These are phyloP conservation scores for Habroteleia sp. DNA, from an alignment of 2,888 invertebrate species.

Conservation along the genomic window DNA sequence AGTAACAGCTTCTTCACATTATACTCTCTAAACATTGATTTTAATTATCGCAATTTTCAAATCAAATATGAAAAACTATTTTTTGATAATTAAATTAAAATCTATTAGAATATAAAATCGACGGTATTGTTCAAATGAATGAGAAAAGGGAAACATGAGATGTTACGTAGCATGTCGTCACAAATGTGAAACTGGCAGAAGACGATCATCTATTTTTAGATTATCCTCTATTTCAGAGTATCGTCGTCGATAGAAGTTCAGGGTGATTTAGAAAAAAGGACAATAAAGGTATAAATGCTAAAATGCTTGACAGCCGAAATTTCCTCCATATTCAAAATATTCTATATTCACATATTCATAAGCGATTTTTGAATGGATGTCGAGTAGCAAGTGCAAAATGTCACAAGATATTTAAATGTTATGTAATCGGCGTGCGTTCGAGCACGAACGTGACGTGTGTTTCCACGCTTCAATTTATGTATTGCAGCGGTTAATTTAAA, in stretches of 20 bases:
- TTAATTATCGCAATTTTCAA: no score
- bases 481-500: neutral
- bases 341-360: slow-evolving; percentile 20
- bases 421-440: slow-evolving; percentile 18
- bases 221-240: slow-evolving; percentile 32
- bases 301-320: no score
- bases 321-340: no score
- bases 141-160: slow-evolving; percentile 24
- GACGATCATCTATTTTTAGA: slow-evolving; percentile 49
- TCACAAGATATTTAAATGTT: slow-evolving; percentile 14
- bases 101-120: no score
- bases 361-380: slow-evolving; percentile 17
- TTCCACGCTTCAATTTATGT: slow-evolving; percentile 34
- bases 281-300: no score
- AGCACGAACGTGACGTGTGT: slow-evolving; percentile 3
- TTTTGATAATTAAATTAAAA: no score
- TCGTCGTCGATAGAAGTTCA: slow-evolving; percentile 46
- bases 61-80: no score
- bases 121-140: no score
- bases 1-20: no score
- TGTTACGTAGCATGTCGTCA: slow-evolving; percentile 20
- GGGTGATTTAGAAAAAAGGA: slow-evolving; percentile 41
- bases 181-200: slow-evolving; percentile 39
- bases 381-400: slow-evolving; percentile 17
- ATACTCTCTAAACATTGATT: no score